phyloP scores from a whole-genome alignment of 2,797 vertebrate genomes.

The Catostomus latipinnis region DNA sequence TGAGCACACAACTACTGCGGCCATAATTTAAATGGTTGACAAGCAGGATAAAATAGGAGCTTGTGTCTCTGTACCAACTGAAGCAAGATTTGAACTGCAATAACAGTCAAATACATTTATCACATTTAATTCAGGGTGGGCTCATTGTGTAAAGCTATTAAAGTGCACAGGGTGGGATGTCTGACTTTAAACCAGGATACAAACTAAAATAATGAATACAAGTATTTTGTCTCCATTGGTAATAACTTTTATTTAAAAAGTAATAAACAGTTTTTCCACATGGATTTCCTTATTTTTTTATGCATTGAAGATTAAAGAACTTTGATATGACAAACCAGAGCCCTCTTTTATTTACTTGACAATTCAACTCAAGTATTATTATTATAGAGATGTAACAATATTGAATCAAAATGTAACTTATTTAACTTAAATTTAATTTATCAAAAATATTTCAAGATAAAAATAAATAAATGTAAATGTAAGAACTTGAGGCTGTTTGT shows the following conservation, averaged over 20 bases:
- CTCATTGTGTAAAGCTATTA: neutral
- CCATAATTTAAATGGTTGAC: neutral
- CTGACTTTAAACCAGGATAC: neutral
- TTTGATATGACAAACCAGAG: neutral
- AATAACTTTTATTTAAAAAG: conserved; percentile 5
- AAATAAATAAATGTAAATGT: no score
- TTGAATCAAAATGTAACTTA: no score
- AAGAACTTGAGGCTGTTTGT: no score
- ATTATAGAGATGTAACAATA: no score
- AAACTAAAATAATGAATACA: neutral
- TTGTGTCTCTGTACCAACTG: no score
- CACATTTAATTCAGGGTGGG: no score
- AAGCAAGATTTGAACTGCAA: no score
- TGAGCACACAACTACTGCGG: neutral
- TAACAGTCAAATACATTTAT: no score
- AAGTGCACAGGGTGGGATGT: neutral
- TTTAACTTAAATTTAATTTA: no score
- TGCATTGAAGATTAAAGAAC: neutral
- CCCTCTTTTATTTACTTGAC: neutral
- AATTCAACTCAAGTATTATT: neutral
- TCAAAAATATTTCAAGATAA: no score
- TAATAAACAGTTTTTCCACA: neutral
- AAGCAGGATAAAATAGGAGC: no score
- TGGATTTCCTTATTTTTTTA: neutral
- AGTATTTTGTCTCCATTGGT: neutral